Base-by-base conservation (phyloP, 1,140 invertebrate species). In the Tachypleus tridentatus region DNA sequence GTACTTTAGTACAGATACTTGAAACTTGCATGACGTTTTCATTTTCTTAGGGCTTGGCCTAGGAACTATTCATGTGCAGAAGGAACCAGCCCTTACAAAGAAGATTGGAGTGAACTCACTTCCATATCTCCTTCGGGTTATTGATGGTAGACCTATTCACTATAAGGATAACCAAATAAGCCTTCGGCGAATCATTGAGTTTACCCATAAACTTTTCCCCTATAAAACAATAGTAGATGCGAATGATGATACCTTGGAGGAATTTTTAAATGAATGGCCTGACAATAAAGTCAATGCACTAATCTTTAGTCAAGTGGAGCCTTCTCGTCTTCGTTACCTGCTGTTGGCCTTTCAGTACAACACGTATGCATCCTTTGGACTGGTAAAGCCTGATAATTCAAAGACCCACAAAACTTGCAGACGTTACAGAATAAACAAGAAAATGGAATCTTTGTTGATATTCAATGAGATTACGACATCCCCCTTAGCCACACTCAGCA, bases 261-360 rank as follows among this genome's bases (percentile, higher is more conserved):
- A 77, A 4, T 97, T 97, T 75, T 78, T 97, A 0, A 83, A 82
- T 62, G 89, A 89, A 50, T 97, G 93, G 87, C 80, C 82, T 60
- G 93, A 97, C 77, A 97, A 97, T 77, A 83, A 85, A 76, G 89
- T 97, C 56, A 83, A 93, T 63, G 91, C 87, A 49, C 76, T 97
- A 52, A 86, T 97, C 70, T 91, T 97, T 76, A 88, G 91, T 70
- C 86, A 85, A 59, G 81, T 85, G 67, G 83, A 85, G 63, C 81
- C 82, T 4, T 83, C 90, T 5, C 82, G 90, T 54, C 79, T 96
- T 49, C 77, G 93, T 58, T 97, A 97, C 77, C 78, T 96, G 62
- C 81, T 94, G n/a, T 84, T 87, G 53, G 93, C 93, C 0, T 95
- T 87, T 77, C 85, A 87, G 74, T 91, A 90, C 73, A 80, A 87